phyloP scores from a whole-genome alignment of 2,113 vertebrate genomes.

The Neomonachus schauinslandi region DNA sequence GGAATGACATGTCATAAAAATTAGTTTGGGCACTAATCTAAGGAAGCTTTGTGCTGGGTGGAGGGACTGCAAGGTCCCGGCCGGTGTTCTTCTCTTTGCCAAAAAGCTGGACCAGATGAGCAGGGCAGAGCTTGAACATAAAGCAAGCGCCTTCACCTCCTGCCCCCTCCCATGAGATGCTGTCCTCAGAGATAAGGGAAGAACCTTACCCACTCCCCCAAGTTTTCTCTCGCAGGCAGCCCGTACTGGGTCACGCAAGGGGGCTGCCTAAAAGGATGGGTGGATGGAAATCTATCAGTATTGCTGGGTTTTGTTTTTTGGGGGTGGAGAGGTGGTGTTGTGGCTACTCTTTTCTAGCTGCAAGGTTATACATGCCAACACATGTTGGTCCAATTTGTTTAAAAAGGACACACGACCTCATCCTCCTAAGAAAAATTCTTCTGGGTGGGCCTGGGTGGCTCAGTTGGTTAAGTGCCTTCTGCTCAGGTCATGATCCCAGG shows the following conservation, averaged over 20 bases:
- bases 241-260: neutral
- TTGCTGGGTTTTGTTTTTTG: neutral
- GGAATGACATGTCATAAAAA: constrained; percentile 87
- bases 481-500: too few species aligned
- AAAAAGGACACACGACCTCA: neutral
- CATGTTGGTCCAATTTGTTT: neutral
- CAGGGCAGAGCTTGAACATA: neutral
- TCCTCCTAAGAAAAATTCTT: neutral
- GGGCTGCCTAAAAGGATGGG: neutral
- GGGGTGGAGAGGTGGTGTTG: neutral
- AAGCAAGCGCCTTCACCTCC: neutral
- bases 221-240: neutral
- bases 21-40: constrained; percentile 84
- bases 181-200: neutral
- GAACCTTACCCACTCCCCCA: neutral
- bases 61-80: constrained; percentile 67
- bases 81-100: constrained; percentile 64
- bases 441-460: too few species aligned
- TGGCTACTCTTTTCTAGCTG: neutral
- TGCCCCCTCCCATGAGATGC: neutral
- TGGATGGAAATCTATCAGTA: neutral
- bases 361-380: neutral
- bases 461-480: neutral
- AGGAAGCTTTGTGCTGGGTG: constrained; percentile 80
- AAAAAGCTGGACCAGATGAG: constrained; percentile 43